These are phyloP conservation scores for Asbolus verrucosus DNA, from an alignment of 1,140 invertebrate species.

Conservation along the genomic window DNA sequence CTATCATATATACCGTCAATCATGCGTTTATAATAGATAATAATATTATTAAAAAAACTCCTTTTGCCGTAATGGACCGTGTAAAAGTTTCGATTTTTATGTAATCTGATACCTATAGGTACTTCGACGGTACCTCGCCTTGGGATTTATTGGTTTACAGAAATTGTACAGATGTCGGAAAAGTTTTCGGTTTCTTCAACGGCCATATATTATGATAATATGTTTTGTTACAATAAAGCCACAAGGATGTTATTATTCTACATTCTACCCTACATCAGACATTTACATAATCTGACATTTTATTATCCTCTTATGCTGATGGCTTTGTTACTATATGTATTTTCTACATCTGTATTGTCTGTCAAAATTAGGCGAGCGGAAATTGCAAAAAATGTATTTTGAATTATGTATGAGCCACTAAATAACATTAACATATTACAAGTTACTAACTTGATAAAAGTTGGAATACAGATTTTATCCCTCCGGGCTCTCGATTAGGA, in stretches of 20 bases:
- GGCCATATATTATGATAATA: background rate
- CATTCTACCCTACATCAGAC: conserved; percentile 1
- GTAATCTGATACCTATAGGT: conserved; percentile 2
- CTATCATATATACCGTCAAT: conserved; percentile 42
- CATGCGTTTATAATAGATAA: conserved; percentile 45
- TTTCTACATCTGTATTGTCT: conserved; percentile 20
- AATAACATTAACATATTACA: conserved; percentile 22
- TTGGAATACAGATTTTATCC: background rate
- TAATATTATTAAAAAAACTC: conserved; percentile 39
- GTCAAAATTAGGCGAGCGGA: conserved; percentile 22
- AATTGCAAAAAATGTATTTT: conserved; percentile 12
- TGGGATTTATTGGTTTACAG: background rate
- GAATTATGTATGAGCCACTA: conserved; percentile 12
- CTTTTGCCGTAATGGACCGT: conserved; percentile 10
- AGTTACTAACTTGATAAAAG: conserved; percentile 3
- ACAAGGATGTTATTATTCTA: background rate
- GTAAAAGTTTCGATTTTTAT: conserved; percentile 30
- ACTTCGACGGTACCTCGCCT: background rate
- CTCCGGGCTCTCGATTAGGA: no score
- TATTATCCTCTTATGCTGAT: conserved; percentile 29
- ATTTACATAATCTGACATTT: conserved; percentile 42
- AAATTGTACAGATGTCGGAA: background rate
- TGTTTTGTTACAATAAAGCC: conserved; percentile 22
- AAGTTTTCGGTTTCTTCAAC: conserved; percentile 11
- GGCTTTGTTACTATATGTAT: conserved; percentile 17